These are phyloP conservation scores for Sialis lutaria DNA, from an alignment of 2,888 invertebrate genomes.

Conservation along the genomic window DNA sequence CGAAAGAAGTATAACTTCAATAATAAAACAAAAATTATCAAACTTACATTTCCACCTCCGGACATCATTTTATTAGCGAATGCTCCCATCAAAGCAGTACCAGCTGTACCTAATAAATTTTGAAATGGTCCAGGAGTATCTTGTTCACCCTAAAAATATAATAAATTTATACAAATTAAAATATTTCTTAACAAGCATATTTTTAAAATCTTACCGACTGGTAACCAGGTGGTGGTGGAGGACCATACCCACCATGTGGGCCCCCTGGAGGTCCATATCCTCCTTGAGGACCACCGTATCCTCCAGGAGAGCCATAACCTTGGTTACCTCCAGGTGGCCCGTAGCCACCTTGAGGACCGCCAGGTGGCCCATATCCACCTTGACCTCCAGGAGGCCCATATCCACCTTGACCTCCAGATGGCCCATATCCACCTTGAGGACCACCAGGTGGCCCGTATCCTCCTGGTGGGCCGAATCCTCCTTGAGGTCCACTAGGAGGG, in stretches of 20 bases:
- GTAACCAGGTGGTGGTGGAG: neutral
- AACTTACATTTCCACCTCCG: constrained; percentile 10
- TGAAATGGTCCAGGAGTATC: constrained; percentile 17
- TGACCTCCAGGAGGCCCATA: constrained; percentile 3
- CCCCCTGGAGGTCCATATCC: constrained; percentile 9
- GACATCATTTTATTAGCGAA: constrained; percentile 23
- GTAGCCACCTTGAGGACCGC: constrained; percentile 10
- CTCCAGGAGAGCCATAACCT: constrained; percentile 10
- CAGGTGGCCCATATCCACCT: constrained; percentile 13
- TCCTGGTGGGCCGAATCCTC: constrained; percentile 3
- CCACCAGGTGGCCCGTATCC: constrained; percentile 12
- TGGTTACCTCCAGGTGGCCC: constrained; percentile 9
- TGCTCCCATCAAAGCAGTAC: constrained; percentile 24
- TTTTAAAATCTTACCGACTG: neutral
- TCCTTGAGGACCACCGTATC: constrained; percentile 13
- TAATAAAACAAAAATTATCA: no score
- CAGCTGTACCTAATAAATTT: constrained; percentile 23
- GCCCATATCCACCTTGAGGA: constrained; percentile 11
- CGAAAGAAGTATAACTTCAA: no score
- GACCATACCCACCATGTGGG: neutral
- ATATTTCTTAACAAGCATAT: no score
- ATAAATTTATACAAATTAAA: no score
- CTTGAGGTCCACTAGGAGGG: constrained; percentile 3
- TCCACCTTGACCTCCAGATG: constrained; percentile 8
- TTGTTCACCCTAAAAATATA: constrained; percentile 6